Conservation (phyloP, 2,888 invertebrate species). For the Penaeus monodon region DNA sequence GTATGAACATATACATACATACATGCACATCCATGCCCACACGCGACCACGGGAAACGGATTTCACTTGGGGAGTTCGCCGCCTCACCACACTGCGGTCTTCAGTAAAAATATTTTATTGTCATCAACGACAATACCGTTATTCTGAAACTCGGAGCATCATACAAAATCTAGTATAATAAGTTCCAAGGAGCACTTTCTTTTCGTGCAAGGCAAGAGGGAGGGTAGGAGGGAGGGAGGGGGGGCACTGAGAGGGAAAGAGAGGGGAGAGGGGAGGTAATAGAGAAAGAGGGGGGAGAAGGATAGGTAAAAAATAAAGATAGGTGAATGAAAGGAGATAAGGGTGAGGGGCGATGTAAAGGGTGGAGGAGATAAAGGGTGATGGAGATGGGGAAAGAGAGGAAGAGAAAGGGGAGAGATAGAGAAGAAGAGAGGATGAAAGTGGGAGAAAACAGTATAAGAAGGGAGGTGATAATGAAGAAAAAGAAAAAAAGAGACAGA, state of each 20-base stretch:
- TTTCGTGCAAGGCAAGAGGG: neutral
- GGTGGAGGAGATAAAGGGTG: neutral
- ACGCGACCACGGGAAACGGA: neutral
- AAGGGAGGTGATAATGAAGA: neutral
- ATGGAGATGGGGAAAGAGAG: constrained; percentile 4
- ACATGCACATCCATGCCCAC: neutral
- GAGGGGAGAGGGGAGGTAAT: neutral
- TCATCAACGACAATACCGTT: neutral
- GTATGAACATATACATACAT: neutral
- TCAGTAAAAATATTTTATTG: constrained; percentile 8
- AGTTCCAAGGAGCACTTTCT: neutral
- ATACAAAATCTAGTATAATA: constrained; percentile 1
- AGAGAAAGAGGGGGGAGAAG: neutral
- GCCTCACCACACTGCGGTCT: neutral
- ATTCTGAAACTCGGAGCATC: no score
- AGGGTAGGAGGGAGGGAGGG: neutral
- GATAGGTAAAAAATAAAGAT: neutral
- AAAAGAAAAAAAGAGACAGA: neutral
- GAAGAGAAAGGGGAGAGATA: constrained; percentile 14
- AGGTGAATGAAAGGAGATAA: neutral
- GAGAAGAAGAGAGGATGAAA: constrained; percentile 10
- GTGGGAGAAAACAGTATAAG: neutral
- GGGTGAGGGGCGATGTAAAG: neutral
- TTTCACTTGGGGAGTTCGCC: no score
- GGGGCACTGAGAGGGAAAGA: neutral